These are phyloP conservation scores for Oncorhynchus masou DNA, from an alignment of 2,113 vertebrate genomes.

Conservation along the genomic window DNA sequence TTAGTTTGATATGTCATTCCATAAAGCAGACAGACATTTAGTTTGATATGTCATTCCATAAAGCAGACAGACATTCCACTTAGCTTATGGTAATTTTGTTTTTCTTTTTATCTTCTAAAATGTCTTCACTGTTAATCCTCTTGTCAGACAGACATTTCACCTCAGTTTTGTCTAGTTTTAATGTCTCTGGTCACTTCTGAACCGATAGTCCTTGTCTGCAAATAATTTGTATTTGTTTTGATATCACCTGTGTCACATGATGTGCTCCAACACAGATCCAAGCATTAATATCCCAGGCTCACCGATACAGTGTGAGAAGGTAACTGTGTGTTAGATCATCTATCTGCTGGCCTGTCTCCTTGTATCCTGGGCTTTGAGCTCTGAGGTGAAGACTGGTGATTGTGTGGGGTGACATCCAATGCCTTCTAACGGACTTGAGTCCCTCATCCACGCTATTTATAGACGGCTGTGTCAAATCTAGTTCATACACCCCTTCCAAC, in stretches of 20 bases:
- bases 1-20: constrained; percentile 64
- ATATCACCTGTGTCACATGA: not conserved
- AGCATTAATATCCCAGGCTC: not conserved
- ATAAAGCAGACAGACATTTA: constrained; percentile 63
- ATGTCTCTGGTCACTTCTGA: not conserved
- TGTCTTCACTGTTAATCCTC: not conserved
- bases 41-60: constrained; percentile 63
- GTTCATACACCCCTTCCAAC: constrained; percentile 13
- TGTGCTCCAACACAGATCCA: constrained; percentile 1
- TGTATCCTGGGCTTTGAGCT: not conserved
- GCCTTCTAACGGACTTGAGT: not conserved
- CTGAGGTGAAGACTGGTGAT: constrained; percentile 1
- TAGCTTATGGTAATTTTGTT: constrained; percentile 12
- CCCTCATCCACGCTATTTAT: constrained; percentile 22
- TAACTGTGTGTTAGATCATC: not conserved
- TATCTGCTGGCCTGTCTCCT: not conserved
- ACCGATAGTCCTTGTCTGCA: not conserved
- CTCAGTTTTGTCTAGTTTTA: not conserved
- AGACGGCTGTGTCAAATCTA: constrained; percentile 13
- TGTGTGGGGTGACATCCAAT: constrained; percentile 1
- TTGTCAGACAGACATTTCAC: not conserved
- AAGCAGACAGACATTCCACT: constrained; percentile 67
- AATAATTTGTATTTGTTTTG: not conserved
- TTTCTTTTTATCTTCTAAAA: not conserved
- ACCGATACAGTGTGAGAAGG: constrained; percentile 5